Base-by-base conservation (phyloP, 2,113 vertebrate genomes). In the Sterrhoptilus dennistouni region DNA sequence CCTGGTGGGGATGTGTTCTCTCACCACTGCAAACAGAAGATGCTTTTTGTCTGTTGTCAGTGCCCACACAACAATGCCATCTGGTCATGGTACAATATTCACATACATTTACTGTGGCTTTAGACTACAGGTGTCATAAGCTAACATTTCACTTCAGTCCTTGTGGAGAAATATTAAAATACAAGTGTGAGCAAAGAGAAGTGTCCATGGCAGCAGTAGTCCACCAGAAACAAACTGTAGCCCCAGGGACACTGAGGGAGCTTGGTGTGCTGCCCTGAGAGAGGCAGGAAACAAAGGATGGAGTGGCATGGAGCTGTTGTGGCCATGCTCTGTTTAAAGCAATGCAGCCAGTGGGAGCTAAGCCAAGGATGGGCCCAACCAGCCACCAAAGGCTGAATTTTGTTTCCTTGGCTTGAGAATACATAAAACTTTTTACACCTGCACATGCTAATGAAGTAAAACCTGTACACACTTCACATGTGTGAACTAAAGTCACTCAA, bases 61-160 rank as follows among this genome's bases (percentile, higher is more conserved):
- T 83, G 60, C 49, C 56, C 28, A n/a, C 7, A 36, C 53, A 45
- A 5, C 40, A 54, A 33, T 38, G 35, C 29, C 16, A 15, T 83
- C 24, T 65, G 36, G 6, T 59, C 0, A 0, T 18, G 72, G 33
- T 38, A 18, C 9, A 17, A 56, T 36, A 49, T 59, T 83, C 35
- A 25, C 11, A 14, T 20, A 38, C 10, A 2, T 87, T 69, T 63
- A 64, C 22, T 60, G 28, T 75, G 53, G 35, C 44, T 53, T 90
- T 9, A 71, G 5, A 21, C 12, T 44, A 18, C 42, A 44, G 24
- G 22, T 78, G 65, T 49, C 27, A 20, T 40, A 54, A 83, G 8
- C 6, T 56, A 28, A 38, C 9, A 2, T 59, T 75, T 52, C 65
- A n/a, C 25, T 84, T 70, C 53, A 52, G 65, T 66, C 35, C n/a